These are phyloP conservation scores for Coregonus ussuriensis DNA, from an alignment of 2,797 vertebrate genomes.

Conservation along the genomic window DNA sequence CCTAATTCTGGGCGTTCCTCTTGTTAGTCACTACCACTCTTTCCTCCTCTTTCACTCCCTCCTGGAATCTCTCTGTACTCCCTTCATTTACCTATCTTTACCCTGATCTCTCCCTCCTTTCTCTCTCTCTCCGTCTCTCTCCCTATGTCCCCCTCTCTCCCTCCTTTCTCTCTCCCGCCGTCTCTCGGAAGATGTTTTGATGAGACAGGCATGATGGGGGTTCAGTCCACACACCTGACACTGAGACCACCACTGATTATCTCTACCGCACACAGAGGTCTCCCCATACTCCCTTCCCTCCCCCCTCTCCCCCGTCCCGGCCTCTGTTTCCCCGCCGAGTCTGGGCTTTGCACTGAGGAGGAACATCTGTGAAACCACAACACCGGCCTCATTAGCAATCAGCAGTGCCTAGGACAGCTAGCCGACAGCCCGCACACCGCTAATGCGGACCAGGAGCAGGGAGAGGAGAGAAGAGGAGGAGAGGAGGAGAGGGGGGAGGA, in stretches of 20 bases:
- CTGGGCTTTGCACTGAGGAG: slow-evolving; percentile 54
- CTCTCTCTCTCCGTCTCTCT: slow-evolving; percentile 11
- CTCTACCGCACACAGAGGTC: slow-evolving; percentile 39
- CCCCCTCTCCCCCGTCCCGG: slow-evolving; percentile 39
- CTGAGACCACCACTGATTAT: slow-evolving; percentile 60
- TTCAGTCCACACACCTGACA: slow-evolving; percentile 64
- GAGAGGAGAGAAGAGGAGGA: slow-evolving; percentile 49
- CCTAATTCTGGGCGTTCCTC: slow-evolving; percentile 64
- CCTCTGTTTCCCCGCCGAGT: slow-evolving; percentile 18
- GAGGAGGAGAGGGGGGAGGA: no score
- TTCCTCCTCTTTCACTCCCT: slow-evolving; percentile 28
- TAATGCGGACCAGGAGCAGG: slow-evolving; percentile 13
- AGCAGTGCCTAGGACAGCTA: slow-evolving; percentile 53
- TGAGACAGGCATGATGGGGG: slow-evolving; percentile 53
- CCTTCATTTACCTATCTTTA: slow-evolving; percentile 26
- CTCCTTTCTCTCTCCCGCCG: neutral
- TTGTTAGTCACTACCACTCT: slow-evolving; percentile 32
- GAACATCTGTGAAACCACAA: slow-evolving; percentile 71
- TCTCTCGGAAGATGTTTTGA: slow-evolving; percentile 44
- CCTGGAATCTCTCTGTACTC: slow-evolving; percentile 39
- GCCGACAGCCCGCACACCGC: slow-evolving; percentile 45
- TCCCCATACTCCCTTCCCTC: slow-evolving; percentile 8
- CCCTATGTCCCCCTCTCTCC: neutral
- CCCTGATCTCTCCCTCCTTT: slow-evolving; percentile 16
- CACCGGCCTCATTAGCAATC: slow-evolving; percentile 51